Base-by-base conservation (phyloP, 2,888 invertebrate genomes). In the Microdon myrmicae region DNA sequence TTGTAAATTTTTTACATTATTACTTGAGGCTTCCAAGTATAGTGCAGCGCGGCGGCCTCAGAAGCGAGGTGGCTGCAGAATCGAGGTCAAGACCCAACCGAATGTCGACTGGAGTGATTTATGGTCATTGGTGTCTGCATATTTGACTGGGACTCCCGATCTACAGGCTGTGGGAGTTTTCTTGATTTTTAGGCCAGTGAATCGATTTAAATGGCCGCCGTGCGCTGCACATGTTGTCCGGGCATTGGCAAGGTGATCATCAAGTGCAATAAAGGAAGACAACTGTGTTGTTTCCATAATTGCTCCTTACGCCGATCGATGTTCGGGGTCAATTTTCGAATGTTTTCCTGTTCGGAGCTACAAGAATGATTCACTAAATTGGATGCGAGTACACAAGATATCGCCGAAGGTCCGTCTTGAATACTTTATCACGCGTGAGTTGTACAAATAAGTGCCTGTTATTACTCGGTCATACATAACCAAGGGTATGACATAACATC, bases 31-130 rank as follows among this genome's bases (percentile, higher is more conserved):
- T 41, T 38, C 38, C 29, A 44, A 35, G 34, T 6, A 9, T 25
- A 9, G 7, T 12, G 10, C 29, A 9, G 28, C 7, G 14, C n/a
- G 10, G 19, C 31, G 16, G 16, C 43, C 25, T 34, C 61, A 56
- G 61, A 45, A 58, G 64, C 61, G 45, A 48, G 48, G 47, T 41
- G 39, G 35, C 53, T 59, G 45, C 37, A 28, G 8, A 56, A 64
- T 58, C 51, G 64, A 64, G 64, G 64, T 64, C 56, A 58, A 17
- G 43, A 64, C 34, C 58, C 47, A 51, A 34, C 47, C 26, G 31
- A 58, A 53, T 58, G 58, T 53, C 58, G 58, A 64, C 58, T 64
- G 47, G 37, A 64, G 43, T 64, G 64, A 64, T 64, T 64, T 64
- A 64, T 58, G 37, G n/a, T n/a, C 41, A 47, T 47, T 41, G 47